phyloP scores from a whole-genome alignment of 2,797 vertebrate genomes.

The Manis pentadactyla region DNA sequence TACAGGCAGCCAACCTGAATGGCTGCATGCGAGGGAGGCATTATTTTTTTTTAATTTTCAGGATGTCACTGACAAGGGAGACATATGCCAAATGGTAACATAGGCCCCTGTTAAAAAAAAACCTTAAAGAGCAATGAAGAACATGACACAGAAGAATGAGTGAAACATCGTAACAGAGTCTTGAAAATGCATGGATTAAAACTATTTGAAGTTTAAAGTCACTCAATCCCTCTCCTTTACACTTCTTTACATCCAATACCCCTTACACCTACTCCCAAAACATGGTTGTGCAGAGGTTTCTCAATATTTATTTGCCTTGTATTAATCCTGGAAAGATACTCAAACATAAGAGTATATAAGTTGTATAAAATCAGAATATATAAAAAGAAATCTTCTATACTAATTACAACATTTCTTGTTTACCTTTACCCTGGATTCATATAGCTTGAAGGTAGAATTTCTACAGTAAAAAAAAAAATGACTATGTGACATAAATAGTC shows the following conservation, averaged over 20 bases:
- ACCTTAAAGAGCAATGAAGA: neutral
- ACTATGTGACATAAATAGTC: neutral
- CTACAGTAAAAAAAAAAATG: neutral
- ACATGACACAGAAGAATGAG: neutral
- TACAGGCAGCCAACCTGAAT: constrained; percentile 54
- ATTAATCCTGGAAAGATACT: neutral
- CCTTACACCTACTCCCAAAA: neutral
- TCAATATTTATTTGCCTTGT: neutral
- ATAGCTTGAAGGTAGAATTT: neutral
- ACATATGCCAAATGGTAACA: constrained; percentile 74
- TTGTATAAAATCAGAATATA: constrained; percentile 14
- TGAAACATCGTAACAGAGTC: constrained; percentile 4
- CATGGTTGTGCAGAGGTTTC: neutral
- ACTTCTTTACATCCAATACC: neutral
- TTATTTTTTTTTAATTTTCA: constrained; percentile 81
- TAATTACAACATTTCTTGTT: neutral
- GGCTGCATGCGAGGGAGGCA: constrained; percentile 69
- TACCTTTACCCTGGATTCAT: constrained; percentile 33
- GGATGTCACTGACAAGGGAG: constrained; percentile 77
- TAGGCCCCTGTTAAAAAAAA: constrained; percentile 67
- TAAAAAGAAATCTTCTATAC: neutral
- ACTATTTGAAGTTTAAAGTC: constrained; percentile 12
- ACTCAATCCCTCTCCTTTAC: neutral
- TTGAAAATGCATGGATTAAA: neutral
- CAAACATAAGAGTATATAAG: neutral